Evolutionary conservation across 2,888 invertebrate genomes (phyloP).

Genomic region (Sympetrum striolatum): DNA sequence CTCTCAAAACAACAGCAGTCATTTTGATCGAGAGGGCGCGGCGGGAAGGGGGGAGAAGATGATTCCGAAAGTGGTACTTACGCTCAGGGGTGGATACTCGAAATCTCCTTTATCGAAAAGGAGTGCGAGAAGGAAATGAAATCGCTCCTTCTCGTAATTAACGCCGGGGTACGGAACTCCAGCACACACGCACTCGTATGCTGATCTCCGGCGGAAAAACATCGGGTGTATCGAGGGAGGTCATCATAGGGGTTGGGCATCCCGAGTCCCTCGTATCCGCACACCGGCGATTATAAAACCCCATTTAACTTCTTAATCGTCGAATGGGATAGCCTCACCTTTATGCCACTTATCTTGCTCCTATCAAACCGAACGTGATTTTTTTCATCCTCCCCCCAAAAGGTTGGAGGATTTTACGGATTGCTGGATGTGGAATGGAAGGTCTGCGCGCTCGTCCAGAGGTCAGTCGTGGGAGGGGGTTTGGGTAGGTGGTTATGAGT

Average conservation of each 20-base stretch:
- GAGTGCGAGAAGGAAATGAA: constrained; percentile 11
- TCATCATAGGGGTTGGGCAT: constrained; percentile 12
- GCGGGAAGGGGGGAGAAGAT: background rate
- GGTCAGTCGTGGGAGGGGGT: background rate
- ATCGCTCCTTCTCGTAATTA: constrained; percentile 27
- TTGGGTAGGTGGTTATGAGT: background rate
- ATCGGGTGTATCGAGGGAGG: constrained; percentile 13
- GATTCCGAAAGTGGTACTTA: background rate
- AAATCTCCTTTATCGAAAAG: constrained; percentile 13
- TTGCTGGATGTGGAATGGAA: background rate
- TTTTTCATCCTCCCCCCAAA: constrained; percentile 19
- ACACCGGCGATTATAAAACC: constrained; percentile 28
- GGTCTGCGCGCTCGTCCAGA: background rate
- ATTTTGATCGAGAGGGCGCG: background rate
- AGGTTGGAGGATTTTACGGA: background rate
- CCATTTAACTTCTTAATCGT: constrained; percentile 44
- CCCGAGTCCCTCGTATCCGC: background rate
- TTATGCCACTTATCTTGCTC: background rate
- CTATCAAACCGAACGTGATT: background rate
- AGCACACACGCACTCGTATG: background rate
- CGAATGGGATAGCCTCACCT: constrained; percentile 34
- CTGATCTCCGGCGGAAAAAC: background rate
- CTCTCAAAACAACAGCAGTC: constrained; percentile 9
- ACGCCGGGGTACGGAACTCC: background rate
- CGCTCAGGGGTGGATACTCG: background rate